Evolutionary conservation across 2,113 vertebrate species (phyloP).

Genomic region (Spea multiplicata): DNA sequence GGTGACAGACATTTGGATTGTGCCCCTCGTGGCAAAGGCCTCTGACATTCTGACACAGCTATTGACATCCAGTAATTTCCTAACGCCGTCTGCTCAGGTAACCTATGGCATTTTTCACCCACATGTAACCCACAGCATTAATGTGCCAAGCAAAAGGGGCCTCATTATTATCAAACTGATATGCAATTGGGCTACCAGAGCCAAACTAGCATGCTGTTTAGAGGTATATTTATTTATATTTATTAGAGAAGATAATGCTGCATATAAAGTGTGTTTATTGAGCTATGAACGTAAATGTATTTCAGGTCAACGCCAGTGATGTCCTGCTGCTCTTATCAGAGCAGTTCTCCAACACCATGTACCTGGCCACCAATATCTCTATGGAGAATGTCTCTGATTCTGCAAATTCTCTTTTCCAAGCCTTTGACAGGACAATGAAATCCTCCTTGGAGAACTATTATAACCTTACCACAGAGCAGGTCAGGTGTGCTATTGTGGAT

Average conservation of each 20-base stretch:
- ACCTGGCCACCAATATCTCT: neutral
- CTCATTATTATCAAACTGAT: no score
- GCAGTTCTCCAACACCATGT: neutral
- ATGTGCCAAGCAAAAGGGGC: no score
- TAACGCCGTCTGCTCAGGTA: constrained; percentile 49
- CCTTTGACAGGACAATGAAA: neutral
- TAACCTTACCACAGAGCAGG: neutral
- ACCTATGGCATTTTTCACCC: neutral
- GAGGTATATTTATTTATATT: no score
- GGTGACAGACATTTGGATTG: neutral
- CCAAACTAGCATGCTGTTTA: no score
- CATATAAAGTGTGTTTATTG: no score
- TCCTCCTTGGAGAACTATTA: neutral
- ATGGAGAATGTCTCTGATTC: fast-evolving
- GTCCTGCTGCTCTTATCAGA: constrained; percentile 32
- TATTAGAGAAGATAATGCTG: no score
- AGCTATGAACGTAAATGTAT: neutral
- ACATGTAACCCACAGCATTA: no score
- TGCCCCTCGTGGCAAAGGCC: constrained; percentile 14
- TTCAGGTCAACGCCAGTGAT: constrained; percentile 40
- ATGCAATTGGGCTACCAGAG: no score
- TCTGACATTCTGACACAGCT: constrained; percentile 41
- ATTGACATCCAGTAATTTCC: neutral
- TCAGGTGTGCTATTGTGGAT: neutral
- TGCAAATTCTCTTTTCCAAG: constrained; percentile 6